These are phyloP conservation scores for Rhizomys pruinosus DNA, from an alignment of 2,113 vertebrate genomes.

Conservation along the genomic window DNA sequence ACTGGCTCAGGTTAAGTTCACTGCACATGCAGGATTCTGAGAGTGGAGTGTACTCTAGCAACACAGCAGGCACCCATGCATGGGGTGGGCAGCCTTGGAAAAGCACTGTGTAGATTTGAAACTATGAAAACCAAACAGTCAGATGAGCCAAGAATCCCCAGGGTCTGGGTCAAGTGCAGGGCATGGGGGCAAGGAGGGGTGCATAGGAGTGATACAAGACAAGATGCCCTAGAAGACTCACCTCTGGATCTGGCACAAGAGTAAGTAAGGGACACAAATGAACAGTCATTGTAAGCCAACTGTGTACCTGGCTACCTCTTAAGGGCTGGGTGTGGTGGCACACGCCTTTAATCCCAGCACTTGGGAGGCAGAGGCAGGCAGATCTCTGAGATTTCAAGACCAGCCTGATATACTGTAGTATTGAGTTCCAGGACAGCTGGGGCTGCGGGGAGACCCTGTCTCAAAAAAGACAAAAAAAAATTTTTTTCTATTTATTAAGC, in stretches of 20 bases:
- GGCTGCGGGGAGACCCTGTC: too few species aligned
- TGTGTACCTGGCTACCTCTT: not conserved
- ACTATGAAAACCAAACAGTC: not conserved
- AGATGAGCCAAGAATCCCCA: not conserved
- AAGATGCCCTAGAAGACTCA: not conserved
- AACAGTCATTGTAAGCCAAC: not conserved
- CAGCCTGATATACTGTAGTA: too few species aligned
- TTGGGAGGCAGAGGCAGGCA: too few species aligned
- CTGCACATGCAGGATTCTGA: not conserved
- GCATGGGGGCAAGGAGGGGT: too few species aligned
- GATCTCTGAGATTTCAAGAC: too few species aligned
- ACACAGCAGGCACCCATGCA: not conserved
- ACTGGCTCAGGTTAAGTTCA: not conserved
- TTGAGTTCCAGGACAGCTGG: too few species aligned
- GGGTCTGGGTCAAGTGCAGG: not conserved
- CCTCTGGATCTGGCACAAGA: not conserved
- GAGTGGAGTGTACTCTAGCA: rapidly evolving
- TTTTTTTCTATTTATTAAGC: not conserved
- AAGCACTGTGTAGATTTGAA: not conserved
- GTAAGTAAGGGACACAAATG: not conserved
- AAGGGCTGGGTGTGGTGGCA: too few species aligned
- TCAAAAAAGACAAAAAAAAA: too few species aligned
- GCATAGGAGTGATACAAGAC: too few species aligned
- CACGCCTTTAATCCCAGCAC: too few species aligned
- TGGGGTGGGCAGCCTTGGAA: not conserved